These are phyloP conservation scores for Hermetia illucens DNA, from an alignment of 1,140 invertebrate genomes.

Conservation along the genomic window DNA sequence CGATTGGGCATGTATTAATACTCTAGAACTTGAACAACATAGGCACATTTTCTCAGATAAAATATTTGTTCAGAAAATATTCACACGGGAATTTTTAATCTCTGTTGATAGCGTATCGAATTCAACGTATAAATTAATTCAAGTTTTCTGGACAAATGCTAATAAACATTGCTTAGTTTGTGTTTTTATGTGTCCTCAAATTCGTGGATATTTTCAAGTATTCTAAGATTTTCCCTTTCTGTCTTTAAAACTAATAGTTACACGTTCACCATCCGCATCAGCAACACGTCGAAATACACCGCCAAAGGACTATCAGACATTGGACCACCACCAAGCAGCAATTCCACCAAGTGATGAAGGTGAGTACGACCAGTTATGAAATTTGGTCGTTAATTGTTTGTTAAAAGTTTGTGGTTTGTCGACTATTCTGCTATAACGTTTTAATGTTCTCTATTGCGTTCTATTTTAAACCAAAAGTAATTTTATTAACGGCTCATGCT, in stretches of 20 bases:
- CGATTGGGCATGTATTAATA: no score
- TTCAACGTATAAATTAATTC: no score
- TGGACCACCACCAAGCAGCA: not conserved
- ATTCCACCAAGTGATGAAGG: not conserved
- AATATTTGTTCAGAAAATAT: no score
- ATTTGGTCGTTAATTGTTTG: constrained; percentile 4
- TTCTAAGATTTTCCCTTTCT: constrained; percentile 2
- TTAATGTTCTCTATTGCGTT: constrained; percentile 9
- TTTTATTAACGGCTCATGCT: constrained; percentile 8
- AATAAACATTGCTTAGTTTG: no score
- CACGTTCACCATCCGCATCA: constrained; percentile 20
- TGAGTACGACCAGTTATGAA: constrained; percentile 7
- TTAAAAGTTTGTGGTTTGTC: constrained; percentile 16
- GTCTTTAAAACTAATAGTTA: constrained; percentile 25
- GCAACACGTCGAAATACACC: not conserved
- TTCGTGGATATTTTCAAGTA: not conserved
- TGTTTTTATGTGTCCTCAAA: no score
- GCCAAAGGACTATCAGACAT: constrained; percentile 1
- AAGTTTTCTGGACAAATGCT: no score
- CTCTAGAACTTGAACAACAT: no score
- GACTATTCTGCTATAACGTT: constrained; percentile 9
- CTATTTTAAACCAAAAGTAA: constrained; percentile 10
- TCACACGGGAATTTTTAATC: no score
- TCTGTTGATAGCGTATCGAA: no score
- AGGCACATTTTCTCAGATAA: no score